Conservation (phyloP, 2,888 invertebrate genomes). For the Lysandra bellargus region DNA sequence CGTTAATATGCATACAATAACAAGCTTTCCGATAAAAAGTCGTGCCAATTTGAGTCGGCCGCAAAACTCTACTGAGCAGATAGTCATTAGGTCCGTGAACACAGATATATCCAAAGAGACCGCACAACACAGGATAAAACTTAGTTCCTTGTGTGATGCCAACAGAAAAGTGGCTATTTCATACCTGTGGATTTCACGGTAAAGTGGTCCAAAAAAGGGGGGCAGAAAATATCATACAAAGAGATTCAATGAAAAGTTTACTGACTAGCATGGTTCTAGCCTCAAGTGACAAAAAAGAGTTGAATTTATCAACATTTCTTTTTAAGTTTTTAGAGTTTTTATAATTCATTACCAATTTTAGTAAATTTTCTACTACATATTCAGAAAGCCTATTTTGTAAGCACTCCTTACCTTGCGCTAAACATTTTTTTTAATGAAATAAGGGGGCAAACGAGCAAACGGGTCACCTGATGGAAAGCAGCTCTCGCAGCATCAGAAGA, state of each 20-base stretch:
- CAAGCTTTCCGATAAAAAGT: slow-evolving; percentile 63
- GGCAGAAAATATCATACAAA: too few species aligned
- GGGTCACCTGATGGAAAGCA: too few species aligned
- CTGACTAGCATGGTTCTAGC: too few species aligned
- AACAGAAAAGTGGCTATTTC: background rate
- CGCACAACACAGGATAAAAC: background rate
- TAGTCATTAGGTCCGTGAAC: slow-evolving; percentile 58
- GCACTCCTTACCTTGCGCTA: background rate
- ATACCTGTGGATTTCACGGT: too few species aligned
- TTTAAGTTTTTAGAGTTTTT: too few species aligned
- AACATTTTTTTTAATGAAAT: too few species aligned
- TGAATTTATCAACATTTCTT: too few species aligned
- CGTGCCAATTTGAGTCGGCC: slow-evolving; percentile 51
- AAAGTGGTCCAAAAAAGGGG: too few species aligned
- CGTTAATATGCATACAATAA: slow-evolving; percentile 47
- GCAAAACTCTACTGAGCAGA: slow-evolving; percentile 61
- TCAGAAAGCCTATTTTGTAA: background rate
- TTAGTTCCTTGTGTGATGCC: background rate
- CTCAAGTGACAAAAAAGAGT: too few species aligned
- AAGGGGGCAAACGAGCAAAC: too few species aligned
- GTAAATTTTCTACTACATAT: background rate
- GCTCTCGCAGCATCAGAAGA: too few species aligned
- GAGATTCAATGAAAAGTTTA: too few species aligned
- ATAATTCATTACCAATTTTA: background rate
- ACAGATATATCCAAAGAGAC: background rate